Evolutionary conservation across 2,797 vertebrate genomes (phyloP).

Genomic region (Sphenodon punctatus): DNA sequence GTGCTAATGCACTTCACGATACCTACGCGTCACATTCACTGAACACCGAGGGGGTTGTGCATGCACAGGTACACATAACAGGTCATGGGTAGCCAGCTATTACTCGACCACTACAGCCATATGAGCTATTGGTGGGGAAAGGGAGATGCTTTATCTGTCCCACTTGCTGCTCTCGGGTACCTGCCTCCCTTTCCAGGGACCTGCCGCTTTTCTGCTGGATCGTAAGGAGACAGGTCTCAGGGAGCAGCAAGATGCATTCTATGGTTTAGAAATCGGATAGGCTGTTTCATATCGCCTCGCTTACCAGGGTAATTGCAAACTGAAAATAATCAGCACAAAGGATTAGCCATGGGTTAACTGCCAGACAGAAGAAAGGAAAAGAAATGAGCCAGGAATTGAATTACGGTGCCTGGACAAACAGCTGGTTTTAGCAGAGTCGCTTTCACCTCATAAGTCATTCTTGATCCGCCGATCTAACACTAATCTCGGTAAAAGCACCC

Average conservation of each 20-base stretch:
- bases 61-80: too few relatives aligned
- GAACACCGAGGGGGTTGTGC: too few relatives aligned
- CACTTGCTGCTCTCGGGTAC: too few relatives aligned
- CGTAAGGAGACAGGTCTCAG: too few relatives aligned
- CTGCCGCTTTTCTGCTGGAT: too few relatives aligned
- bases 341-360: conserved; percentile 4
- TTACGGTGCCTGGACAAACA: conserved; percentile 15
- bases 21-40: too few relatives aligned
- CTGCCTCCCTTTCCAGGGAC: too few relatives aligned
- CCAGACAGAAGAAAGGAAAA: not conserved
- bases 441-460: conserved; percentile 44
- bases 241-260: conserved; percentile 18
- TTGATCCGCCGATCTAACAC: not conserved
- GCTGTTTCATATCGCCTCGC: not conserved
- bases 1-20: too few relatives aligned
- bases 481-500: conserved; percentile 29
- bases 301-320: not conserved
- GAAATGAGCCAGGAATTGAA: conserved; percentile 15
- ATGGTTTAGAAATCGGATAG: not conserved
- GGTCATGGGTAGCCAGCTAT: too few relatives aligned
- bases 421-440: not conserved
- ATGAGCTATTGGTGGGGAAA: too few relatives aligned
- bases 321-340: not conserved
- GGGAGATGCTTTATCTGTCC: too few relatives aligned
- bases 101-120: too few relatives aligned